Evolutionary conservation across 1,140 invertebrate species (phyloP), one percentile per base, ranked within the genome.

Genomic region (Olivierus martensii): DNA sequence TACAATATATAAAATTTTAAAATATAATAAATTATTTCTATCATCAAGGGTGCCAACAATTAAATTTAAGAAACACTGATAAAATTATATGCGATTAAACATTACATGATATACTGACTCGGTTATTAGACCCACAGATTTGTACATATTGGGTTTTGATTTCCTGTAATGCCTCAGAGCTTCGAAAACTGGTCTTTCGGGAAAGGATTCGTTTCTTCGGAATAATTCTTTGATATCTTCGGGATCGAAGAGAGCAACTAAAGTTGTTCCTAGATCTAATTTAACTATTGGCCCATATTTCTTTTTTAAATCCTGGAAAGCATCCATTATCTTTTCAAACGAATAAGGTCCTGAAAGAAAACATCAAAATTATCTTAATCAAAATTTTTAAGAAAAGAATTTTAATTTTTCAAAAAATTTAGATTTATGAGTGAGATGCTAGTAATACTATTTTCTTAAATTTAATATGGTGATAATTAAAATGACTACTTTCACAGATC

Each of bases 31-130:
- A n/a, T n/a, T n/a, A n/a, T n/a, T n/a, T n/a, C n/a, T n/a, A n/a
- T n/a, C n/a, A n/a, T n/a, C n/a, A n/a, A n/a, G n/a, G n/a, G n/a
- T n/a, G n/a, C n/a, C n/a, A n/a, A n/a, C n/a, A n/a, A n/a, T n/a
- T n/a, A n/a, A n/a, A n/a, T n/a, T n/a, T n/a, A n/a, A n/a, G n/a
- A n/a, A n/a, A n/a, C n/a, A n/a, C n/a, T n/a, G n/a, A n/a, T n/a
- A n/a, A n/a, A n/a, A n/a, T n/a, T n/a, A n/a, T n/a, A n/a, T n/a
- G n/a, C n/a, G n/a, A n/a, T n/a, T n/a, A n/a, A n/a, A n/a, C n/a
- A n/a, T n/a, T n/a, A n/a, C n/a, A n/a, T n/a, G n/a, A n/a, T n/a
- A 21, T 15, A 43, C 50, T 48, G 39, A 56, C 55, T 56, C 55
- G 1, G 39, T 9, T 15, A 49, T 12, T 0, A 56, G 15, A 12